Evolutionary conservation across 1,140 invertebrate genomes (phyloP), one percentile per base, ranked within the genome.

Genomic region (Harlomillsia oculata): DNA sequence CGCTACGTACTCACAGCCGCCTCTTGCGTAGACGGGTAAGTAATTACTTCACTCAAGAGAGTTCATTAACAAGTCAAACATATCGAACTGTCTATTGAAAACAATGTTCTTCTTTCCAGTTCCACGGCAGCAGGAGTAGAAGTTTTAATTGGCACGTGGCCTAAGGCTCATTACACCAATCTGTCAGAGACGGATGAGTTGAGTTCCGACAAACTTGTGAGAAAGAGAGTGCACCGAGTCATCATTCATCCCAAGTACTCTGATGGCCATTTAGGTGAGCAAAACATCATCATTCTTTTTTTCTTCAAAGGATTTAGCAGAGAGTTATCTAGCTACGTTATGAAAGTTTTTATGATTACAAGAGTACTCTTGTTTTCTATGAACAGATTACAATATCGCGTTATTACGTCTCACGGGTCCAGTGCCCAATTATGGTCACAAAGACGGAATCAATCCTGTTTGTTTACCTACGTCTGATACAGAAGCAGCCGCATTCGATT

Each of bases 141-240:
- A 25, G 62, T 60, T 5, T 29, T 63, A 14, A 56, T 63, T 41
- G 62, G 62, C 6, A 60, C 53, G 16, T 63, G 62, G 62, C 62
- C 62, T 0, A 48, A 43, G 25, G 57, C 49, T 13, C 62, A 63
- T 39, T 56, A 37, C 14, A 51, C 36, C 4, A 55, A 52, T 36
- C 9, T 23, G 0, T 40, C 46, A 28, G 45, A 48, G 3, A 21
- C 25, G 11, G 62, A 63, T 34, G 41, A 53, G 13, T 16, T 55
- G 9, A 57, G 49, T 21, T 4, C 11, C 11, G 26, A 32, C 1
- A 26, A 36, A 13, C 29, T 60, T 2, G 16, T 55, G 8, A 11
- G 62, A 14, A 63, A 63, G 29, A 60, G 44, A 49, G 54, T 63
- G 32, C 53, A 53, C 20, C 57, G 62, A 4, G 54, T 63, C 18